A percentile compares a stretch with the other conserved stretches of the same genome.
Evolutionary conservation across 2,797 vertebrate genomes (phyloP).

Genomic region (Lithobates sylvaticus): DNA sequence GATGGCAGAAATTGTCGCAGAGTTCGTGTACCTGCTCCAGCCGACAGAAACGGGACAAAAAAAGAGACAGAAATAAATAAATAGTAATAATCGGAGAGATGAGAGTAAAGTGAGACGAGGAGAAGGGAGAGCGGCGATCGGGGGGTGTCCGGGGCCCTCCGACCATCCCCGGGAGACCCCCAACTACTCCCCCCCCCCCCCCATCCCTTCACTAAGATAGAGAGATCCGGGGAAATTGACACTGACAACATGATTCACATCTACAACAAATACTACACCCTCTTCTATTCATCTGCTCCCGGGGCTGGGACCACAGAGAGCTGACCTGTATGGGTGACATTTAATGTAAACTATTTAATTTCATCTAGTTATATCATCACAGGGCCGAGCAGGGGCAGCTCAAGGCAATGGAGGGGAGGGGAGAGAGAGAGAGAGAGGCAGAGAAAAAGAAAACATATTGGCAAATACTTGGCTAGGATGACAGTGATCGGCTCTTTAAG

Average conservation of each 20-base stretch:
- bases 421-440: neutral
- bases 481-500: no score
- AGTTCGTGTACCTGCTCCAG: constrained; percentile 94
- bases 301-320: constrained; percentile 88
- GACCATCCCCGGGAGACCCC: constrained; percentile 79
- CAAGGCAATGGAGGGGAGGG: constrained; percentile 43
- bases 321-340: constrained; percentile 90
- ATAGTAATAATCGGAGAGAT: constrained; percentile 35
- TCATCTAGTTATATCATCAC: constrained; percentile 84
- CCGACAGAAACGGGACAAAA: constrained; percentile 56
- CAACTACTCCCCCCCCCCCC: constrained; percentile 78
- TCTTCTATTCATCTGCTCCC: constrained; percentile 95
- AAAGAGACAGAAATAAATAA: neutral
- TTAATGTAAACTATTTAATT: constrained; percentile 94
- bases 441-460: no score
- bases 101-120: constrained; percentile 78
- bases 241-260: constrained; percentile 97
- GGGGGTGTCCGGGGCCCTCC: constrained; percentile 73
- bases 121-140: constrained; percentile 82
- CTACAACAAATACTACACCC: constrained; percentile 94
- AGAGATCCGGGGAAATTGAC: constrained; percentile 98
- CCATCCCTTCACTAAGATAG: constrained; percentile 84
- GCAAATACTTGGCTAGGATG: no score
- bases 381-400: constrained; percentile 70
- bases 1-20: constrained; percentile 99